These are phyloP conservation scores for Acinonyx jubatus DNA, from an alignment of 2,113 vertebrate genomes.

Conservation along the genomic window DNA sequence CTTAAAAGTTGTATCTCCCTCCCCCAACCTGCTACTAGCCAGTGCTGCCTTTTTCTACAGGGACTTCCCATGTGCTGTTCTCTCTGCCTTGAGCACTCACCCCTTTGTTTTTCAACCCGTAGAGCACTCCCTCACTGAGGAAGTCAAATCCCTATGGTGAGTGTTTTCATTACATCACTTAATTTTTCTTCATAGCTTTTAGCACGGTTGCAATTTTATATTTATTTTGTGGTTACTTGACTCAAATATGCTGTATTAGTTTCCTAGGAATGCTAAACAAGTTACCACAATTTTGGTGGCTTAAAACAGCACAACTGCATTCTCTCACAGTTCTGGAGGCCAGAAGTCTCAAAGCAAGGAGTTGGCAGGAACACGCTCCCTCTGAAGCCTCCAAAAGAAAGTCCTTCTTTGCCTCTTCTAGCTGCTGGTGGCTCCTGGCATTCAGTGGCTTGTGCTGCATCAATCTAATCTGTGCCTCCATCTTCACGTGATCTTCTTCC, in stretches of 20 bases:
- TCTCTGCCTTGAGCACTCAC: not conserved
- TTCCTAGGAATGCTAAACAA: not conserved
- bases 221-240: conserved; percentile 32
- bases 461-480: not conserved
- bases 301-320: conserved; percentile 11
- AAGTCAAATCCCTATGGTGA: not conserved
- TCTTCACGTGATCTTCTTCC: not conserved
- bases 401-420: not conserved
- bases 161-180: not conserved
- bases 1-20: not conserved
- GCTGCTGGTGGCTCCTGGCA: not conserved
- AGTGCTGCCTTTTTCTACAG: not conserved
- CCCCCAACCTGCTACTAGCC: not conserved
- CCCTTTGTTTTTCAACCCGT: not conserved
- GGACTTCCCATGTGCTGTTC: not conserved
- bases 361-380: not conserved
- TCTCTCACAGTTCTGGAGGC: not conserved
- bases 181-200: not conserved
- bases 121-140: not conserved
- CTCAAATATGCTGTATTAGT: not conserved
- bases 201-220: not conserved
- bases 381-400: not conserved
- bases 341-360: not conserved
- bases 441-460: not conserved
- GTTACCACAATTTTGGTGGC: not conserved